phyloP scores from a whole-genome alignment of 2,113 vertebrate genomes.

The Larimichthys polyactis region DNA sequence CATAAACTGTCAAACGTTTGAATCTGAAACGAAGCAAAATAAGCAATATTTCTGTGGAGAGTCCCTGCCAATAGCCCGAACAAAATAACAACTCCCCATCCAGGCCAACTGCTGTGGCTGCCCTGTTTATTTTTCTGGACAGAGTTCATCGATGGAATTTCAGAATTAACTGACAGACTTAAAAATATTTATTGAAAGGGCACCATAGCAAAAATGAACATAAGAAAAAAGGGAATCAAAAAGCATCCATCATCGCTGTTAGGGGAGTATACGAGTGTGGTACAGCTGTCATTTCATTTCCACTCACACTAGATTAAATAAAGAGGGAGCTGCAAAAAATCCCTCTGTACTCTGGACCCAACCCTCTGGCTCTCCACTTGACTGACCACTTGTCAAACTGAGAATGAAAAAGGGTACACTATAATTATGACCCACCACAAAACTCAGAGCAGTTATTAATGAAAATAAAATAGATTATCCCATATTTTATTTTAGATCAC shows the following conservation, averaged over 20 bases:
- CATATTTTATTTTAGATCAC: conserved; percentile 35
- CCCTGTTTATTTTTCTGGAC: conserved; percentile 86
- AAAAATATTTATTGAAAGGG: conserved; percentile 86
- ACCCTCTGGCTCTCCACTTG: conserved; percentile 57
- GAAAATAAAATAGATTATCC: conserved; percentile 55
- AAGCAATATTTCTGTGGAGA: conserved; percentile 79
- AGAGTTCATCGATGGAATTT: conserved; percentile 84
- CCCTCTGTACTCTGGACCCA: conserved; percentile 41
- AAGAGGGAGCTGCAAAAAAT: conserved; percentile 56
- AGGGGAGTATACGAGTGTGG: conserved; percentile 36
- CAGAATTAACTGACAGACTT: conserved; percentile 86
- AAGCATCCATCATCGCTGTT: conserved; percentile 75
- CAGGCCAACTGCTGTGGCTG: conserved; percentile 75
- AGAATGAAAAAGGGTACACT: conserved; percentile 43
- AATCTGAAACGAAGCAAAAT: conserved; percentile 84
- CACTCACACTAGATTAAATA: conserved; percentile 72
- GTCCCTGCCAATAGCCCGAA: conserved; percentile 77
- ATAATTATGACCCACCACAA: conserved; percentile 59
- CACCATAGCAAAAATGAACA: conserved; percentile 79
- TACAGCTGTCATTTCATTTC: conserved; percentile 74
- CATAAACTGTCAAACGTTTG: conserved; percentile 81
- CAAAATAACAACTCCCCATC: conserved; percentile 81
- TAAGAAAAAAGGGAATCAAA: conserved; percentile 73
- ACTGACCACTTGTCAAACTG: conserved; percentile 79
- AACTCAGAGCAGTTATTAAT: conserved; percentile 65